Evolutionary conservation across 2,113 vertebrate genomes (phyloP).

Genomic region (Pagrus major): DNA sequence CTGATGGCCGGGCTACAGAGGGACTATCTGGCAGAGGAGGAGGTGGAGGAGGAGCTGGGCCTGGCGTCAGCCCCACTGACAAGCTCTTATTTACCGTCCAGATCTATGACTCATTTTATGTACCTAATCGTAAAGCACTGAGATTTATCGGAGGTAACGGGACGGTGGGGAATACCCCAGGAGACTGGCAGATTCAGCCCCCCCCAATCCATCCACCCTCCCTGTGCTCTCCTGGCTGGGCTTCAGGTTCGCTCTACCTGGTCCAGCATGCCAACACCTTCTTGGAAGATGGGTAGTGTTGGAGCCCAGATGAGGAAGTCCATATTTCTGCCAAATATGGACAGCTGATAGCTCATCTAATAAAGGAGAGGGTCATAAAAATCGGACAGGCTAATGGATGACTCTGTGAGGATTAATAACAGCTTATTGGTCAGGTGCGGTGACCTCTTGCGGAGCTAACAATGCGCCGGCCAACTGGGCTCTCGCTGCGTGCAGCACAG

Average conservation of each 20-base stretch:
- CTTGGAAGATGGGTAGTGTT: slow-evolving; percentile 55
- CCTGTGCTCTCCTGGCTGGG: slow-evolving; percentile 9
- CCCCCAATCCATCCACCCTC: not conserved
- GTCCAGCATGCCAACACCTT: slow-evolving; percentile 43
- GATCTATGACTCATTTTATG: slow-evolving; percentile 87
- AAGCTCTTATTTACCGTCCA: slow-evolving; percentile 86
- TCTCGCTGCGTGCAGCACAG: slow-evolving; percentile 25
- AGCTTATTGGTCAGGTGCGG: slow-evolving; percentile 72
- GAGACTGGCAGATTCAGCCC: slow-evolving; percentile 77
- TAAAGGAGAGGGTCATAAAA: slow-evolving; percentile 79
- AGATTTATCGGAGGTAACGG: slow-evolving; percentile 85
- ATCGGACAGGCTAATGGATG: slow-evolving; percentile 77
- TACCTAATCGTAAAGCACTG: slow-evolving; percentile 86
- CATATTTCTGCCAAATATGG: slow-evolving; percentile 77
- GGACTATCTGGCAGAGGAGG: slow-evolving; percentile 72
- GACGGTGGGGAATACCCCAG: slow-evolving; percentile 80
- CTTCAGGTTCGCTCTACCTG: slow-evolving; percentile 67
- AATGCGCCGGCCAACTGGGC: slow-evolving; percentile 47
- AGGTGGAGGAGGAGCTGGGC: slow-evolving; percentile 67
- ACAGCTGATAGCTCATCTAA: slow-evolving; percentile 78
- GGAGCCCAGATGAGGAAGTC: slow-evolving; percentile 51
- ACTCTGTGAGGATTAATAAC: slow-evolving; percentile 75
- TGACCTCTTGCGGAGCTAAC: slow-evolving; percentile 68
- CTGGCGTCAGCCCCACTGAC: slow-evolving; percentile 82
- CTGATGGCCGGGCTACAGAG: slow-evolving; percentile 72